A percentile compares a stretch with the other conserved stretches of the same genome.
phyloP scores from a whole-genome alignment of 2,113 vertebrate genomes.

The Brevimyrus niger region DNA sequence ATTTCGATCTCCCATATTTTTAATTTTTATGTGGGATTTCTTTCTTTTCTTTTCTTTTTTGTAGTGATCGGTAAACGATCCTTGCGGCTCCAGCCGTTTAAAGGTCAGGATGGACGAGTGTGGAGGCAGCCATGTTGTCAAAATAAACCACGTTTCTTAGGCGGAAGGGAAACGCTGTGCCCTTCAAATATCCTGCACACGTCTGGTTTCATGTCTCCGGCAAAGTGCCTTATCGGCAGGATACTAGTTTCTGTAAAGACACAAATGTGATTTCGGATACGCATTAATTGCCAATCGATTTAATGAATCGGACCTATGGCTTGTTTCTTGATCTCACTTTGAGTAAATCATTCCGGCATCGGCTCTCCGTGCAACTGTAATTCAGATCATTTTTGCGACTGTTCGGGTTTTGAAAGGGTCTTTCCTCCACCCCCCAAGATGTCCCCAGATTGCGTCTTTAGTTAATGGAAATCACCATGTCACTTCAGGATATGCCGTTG shows the following conservation, averaged over 20 bases:
- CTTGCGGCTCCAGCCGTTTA: slow-evolving; percentile 43
- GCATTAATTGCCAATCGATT: background rate
- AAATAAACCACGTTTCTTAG: slow-evolving; percentile 7
- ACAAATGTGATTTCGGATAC: background rate
- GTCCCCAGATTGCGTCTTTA: background rate
- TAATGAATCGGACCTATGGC: background rate
- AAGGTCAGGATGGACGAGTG: slow-evolving; percentile 68
- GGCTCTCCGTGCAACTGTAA: background rate
- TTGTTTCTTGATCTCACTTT: background rate
- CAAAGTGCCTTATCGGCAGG: background rate
- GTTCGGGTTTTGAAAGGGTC: background rate
- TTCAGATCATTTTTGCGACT: background rate
- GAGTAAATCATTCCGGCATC: background rate
- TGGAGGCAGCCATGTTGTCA: slow-evolving; percentile 70
- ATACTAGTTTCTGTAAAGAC: background rate
- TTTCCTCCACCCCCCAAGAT: background rate
- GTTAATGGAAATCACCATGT: background rate
- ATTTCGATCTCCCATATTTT: background rate
- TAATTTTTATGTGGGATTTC: background rate
- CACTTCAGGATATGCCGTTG: background rate
- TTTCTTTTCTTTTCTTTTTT: background rate
- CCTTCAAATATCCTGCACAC: background rate
- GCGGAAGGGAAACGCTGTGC: slow-evolving; percentile 16
- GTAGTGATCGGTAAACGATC: background rate
- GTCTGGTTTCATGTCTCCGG: background rate